These are phyloP conservation scores for Lepus americanus DNA, from an alignment of 2,113 vertebrate genomes.

Conservation along the genomic window DNA sequence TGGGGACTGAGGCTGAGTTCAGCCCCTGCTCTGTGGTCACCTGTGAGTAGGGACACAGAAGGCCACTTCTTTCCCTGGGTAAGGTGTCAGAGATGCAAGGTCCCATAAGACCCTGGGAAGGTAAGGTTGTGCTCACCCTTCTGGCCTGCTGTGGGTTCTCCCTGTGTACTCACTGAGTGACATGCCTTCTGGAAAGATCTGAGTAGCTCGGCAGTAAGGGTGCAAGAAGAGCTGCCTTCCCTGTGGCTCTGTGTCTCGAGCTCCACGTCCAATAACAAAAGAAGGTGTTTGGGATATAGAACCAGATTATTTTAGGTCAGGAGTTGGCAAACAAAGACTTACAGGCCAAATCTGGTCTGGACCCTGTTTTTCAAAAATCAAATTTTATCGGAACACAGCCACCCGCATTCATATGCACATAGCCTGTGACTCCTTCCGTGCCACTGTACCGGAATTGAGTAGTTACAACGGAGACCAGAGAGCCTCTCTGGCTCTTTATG, in stretches of 20 bases:
- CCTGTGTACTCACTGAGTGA: background rate
- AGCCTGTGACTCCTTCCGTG: background rate
- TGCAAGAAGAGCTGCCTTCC: background rate
- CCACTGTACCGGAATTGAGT: background rate
- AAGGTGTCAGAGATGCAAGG: background rate
- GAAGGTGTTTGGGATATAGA: background rate
- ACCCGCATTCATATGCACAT: background rate
- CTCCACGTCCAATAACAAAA: background rate
- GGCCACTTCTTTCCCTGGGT: background rate
- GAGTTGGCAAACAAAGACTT: background rate
- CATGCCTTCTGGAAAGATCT: background rate
- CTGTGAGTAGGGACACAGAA: background rate
- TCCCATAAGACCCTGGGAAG: background rate
- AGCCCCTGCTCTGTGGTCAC: background rate
- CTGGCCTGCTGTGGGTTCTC: background rate
- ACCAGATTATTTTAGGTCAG: background rate
- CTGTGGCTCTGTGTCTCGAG: background rate
- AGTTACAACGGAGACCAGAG: background rate
- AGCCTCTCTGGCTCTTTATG: background rate
- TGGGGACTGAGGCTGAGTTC: background rate
- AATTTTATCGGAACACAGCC: background rate
- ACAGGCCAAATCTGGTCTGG: background rate
- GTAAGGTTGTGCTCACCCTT: background rate
- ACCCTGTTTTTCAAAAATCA: constrained; percentile 7
- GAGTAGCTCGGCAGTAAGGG: background rate